phyloP scores from a whole-genome alignment of 2,113 vertebrate genomes.

The Sclerurus mexicanus region DNA sequence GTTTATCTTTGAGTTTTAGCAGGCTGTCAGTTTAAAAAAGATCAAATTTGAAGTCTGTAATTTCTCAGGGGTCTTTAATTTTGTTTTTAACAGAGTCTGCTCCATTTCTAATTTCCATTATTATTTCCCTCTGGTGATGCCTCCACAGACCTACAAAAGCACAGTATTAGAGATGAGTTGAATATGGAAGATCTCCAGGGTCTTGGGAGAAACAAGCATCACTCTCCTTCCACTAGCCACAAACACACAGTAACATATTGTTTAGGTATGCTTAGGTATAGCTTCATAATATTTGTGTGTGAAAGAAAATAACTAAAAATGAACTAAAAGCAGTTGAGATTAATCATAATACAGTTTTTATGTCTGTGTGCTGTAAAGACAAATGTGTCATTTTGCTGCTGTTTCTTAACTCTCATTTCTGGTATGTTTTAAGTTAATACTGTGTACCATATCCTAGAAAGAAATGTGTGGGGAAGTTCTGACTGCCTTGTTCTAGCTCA shows the following conservation, averaged over 20 bases:
- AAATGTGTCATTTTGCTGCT: not conserved
- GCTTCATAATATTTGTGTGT: not conserved
- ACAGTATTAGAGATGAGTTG: not conserved
- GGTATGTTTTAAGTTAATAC: not conserved
- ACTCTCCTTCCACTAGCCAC: not conserved
- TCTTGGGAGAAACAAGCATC: not conserved
- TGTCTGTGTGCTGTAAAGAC: not conserved
- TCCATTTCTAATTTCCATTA: slow-evolving; percentile 17
- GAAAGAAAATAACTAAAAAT: not conserved
- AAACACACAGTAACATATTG: not conserved
- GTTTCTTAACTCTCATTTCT: not conserved
- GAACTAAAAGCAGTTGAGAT: not conserved
- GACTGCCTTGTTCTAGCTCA: not conserved
- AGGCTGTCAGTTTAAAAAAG: not conserved
- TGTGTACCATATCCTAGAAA: accelerated
- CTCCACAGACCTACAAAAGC: not conserved
- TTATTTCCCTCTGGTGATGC: slow-evolving; percentile 6
- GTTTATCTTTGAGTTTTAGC: slow-evolving; percentile 30
- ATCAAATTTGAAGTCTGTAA: not conserved
- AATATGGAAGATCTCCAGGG: not conserved
- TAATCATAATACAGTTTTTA: not conserved
- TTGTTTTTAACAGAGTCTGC: slow-evolving; percentile 3
- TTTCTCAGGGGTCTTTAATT: slow-evolving; percentile 39
- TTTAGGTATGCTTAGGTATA: not conserved
- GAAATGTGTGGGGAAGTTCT: not conserved